phyloP scores from a whole-genome alignment of 2,888 invertebrate species.

The Flexamia atlantica region DNA sequence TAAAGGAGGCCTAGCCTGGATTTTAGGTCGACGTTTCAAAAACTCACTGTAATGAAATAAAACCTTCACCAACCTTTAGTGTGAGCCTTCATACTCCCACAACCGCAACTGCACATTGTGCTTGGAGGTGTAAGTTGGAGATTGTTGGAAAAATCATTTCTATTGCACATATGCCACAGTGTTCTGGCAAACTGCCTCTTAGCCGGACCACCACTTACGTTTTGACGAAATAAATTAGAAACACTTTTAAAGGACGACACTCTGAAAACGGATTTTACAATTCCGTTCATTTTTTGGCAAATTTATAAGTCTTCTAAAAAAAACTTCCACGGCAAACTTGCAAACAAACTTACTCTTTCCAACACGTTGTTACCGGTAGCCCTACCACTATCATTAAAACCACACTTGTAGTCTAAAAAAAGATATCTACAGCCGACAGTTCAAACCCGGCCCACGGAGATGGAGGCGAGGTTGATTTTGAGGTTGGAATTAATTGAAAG shows the following conservation, averaged over 20 bases:
- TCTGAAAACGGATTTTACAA: conserved; percentile 57
- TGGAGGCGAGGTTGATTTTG: too few species aligned
- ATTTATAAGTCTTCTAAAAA: background rate
- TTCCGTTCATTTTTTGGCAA: conserved; percentile 48
- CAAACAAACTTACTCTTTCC: background rate
- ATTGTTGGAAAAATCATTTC: conserved; percentile 71
- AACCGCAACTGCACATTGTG: conserved; percentile 83
- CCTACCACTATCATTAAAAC: too few species aligned
- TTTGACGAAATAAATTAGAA: conserved; percentile 57
- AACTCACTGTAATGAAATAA: too few species aligned
- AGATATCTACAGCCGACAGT: too few species aligned
- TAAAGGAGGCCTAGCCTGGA: too few species aligned
- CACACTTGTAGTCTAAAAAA: too few species aligned
- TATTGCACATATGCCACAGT: conserved; percentile 85
- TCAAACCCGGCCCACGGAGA: too few species aligned
- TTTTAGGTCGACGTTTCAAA: too few species aligned
- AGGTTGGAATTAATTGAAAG: too few species aligned
- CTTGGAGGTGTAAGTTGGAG: conserved; percentile 78
- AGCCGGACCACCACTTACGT: conserved; percentile 72
- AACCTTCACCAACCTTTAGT: conserved; percentile 84
- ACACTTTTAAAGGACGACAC: conserved; percentile 46
- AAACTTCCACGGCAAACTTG: too few species aligned
- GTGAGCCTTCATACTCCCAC: conserved; percentile 80
- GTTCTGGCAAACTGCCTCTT: conserved; percentile 84
- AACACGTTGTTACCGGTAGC: background rate